Evolutionary conservation across 1,140 invertebrate species (phyloP).

Genomic region (Thaumetopoea pityocampa): DNA sequence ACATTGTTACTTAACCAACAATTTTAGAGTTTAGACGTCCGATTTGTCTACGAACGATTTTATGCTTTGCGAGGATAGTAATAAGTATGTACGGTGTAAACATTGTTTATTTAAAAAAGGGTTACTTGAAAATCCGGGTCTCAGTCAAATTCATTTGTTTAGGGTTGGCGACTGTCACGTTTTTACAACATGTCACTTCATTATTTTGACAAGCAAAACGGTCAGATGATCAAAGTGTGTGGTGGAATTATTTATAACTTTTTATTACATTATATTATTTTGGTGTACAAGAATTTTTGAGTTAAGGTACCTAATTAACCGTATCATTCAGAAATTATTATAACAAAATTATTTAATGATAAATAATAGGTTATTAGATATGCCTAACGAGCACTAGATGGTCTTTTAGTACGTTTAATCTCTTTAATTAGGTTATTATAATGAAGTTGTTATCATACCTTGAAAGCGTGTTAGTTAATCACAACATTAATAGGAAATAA

Average conservation of each 20-base stretch:
- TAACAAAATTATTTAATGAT: neutral
- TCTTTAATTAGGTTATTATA: too few relatives aligned
- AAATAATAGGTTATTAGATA: neutral
- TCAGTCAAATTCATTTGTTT: slow-evolving; percentile 31
- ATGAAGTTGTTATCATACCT: too few relatives aligned
- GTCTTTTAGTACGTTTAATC: slow-evolving; percentile 6
- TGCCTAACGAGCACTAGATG: neutral
- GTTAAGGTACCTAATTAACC: slow-evolving; percentile 1
- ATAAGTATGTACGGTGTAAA: slow-evolving; percentile 11
- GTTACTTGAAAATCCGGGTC: slow-evolving; percentile 32
- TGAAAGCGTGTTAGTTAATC: too few relatives aligned
- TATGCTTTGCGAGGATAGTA: slow-evolving; percentile 3
- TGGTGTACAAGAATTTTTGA: slow-evolving; percentile 1
- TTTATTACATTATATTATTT: slow-evolving; percentile 7
- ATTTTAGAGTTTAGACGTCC: slow-evolving; percentile 14
- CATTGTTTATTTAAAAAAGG: slow-evolving; percentile 16
- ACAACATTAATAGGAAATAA: too few relatives aligned
- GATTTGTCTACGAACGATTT: slow-evolving; percentile 3
- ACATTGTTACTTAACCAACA: slow-evolving; percentile 25
- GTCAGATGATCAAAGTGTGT: slow-evolving; percentile 23
- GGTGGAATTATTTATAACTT: slow-evolving; percentile 24
- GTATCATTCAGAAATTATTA: slow-evolving; percentile 1
- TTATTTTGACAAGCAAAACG: slow-evolving; percentile 38
- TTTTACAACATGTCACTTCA: slow-evolving; percentile 35
- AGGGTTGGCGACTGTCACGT: slow-evolving; percentile 28